Evolutionary conservation across 2,888 invertebrate genomes (phyloP).

Genomic region (Diadegma fenestrale): DNA sequence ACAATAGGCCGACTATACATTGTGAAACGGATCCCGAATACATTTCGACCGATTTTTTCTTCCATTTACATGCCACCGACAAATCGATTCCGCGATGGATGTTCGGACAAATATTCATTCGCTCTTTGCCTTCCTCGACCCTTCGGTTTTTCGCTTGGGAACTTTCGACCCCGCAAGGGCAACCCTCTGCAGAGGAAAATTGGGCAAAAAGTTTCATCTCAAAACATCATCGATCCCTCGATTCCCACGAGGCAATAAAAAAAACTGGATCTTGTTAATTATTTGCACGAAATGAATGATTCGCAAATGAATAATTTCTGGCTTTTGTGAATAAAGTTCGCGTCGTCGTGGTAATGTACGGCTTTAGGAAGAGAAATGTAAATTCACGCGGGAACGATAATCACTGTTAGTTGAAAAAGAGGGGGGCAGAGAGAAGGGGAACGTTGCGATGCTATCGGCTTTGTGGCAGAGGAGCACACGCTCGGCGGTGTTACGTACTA

Average conservation of each 20-base stretch:
- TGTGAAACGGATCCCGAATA: slow-evolving; percentile 72
- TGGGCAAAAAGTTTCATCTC: neutral
- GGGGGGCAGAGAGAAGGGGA: slow-evolving; percentile 15
- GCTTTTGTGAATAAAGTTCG: neutral
- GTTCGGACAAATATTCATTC: neutral
- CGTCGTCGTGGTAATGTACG: neutral
- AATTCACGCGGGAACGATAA: slow-evolving; percentile 30
- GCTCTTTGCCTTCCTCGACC: neutral
- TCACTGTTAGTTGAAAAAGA: neutral
- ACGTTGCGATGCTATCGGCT: slow-evolving; percentile 53
- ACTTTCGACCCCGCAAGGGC: neutral
- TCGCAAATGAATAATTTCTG: neutral
- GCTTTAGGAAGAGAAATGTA: neutral
- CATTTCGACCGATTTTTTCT: slow-evolving; percentile 37
- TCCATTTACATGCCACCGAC: slow-evolving; percentile 16
- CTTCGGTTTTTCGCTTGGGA: neutral
- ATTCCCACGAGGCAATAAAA: neutral
- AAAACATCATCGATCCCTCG: neutral
- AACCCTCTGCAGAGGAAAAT: neutral
- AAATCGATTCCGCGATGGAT: slow-evolving; percentile 21
- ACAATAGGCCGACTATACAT: slow-evolving; percentile 77
- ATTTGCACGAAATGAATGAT: neutral
- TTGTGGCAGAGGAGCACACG: slow-evolving; percentile 52
- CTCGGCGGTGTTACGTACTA: slow-evolving; percentile 59
- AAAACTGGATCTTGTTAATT: neutral